Percentiles rank a stretch among this genome's conserved stretches.
Conservation (phyloP, 2,888 invertebrate species). For the Lypha dubia region DNA sequence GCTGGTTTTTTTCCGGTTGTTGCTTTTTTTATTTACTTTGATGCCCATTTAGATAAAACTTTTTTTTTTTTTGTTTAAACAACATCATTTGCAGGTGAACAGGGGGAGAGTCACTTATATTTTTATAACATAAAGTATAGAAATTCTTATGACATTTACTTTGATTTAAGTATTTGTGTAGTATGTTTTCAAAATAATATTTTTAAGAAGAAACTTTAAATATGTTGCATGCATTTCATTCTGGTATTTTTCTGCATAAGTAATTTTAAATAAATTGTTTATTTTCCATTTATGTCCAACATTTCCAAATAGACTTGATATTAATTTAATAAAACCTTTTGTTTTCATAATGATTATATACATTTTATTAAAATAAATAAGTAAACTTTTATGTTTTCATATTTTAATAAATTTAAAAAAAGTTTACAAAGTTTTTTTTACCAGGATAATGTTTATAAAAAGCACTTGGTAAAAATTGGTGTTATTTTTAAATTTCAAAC, state of each 20-base stretch:
- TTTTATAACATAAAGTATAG: constrained; percentile 17
- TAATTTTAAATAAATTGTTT: not conserved
- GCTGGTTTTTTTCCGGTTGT: constrained; percentile 13
- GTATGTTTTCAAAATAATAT: not conserved
- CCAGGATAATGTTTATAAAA: too few species aligned
- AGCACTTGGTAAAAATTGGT: too few species aligned
- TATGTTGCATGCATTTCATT: constrained; percentile 53
- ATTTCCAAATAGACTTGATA: too few species aligned
- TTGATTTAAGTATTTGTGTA: not conserved
- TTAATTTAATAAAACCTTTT: too few species aligned
- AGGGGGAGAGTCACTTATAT: not conserved
- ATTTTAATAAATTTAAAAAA: too few species aligned
- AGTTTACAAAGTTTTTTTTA: too few species aligned
- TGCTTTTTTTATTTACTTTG: constrained; percentile 35
- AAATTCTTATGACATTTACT: constrained; percentile 29
- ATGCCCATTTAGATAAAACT: constrained; percentile 57
- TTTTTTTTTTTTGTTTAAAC: constrained; percentile 36
- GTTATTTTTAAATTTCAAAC: too few species aligned
- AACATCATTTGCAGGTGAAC: not conserved
- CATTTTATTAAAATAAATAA: too few species aligned
- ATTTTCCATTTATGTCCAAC: not conserved
- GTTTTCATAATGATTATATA: too few species aligned
- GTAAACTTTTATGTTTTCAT: too few species aligned
- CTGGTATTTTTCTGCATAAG: not conserved
- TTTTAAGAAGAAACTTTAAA: constrained; percentile 3